Evolutionary conservation across 1,140 invertebrate species (phyloP).

Genomic region (Cyphomyrmex costatus): DNA sequence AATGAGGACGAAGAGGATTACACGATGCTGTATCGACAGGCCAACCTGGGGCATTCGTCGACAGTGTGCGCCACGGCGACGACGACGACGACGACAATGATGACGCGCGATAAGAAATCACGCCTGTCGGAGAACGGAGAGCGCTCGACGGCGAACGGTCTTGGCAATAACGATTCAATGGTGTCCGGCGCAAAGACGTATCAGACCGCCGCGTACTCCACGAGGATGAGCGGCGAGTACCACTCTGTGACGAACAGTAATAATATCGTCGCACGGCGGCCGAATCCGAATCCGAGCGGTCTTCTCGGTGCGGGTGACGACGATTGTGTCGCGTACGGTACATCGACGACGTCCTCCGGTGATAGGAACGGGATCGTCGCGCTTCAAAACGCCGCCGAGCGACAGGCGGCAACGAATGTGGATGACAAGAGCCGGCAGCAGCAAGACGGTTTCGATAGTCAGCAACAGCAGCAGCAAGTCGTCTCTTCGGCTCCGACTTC

Average conservation of each 20-base stretch:
- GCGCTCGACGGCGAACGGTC: conserved; percentile 5
- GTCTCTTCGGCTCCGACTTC: conserved; percentile 50
- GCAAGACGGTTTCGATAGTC: conserved; percentile 71
- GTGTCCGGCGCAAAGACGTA: conserved; percentile 59
- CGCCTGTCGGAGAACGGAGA: conserved; percentile 44
- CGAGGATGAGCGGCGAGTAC: conserved; percentile 48
- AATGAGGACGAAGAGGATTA: conserved; percentile 71
- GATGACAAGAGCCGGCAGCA: conserved; percentile 71
- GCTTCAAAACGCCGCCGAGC: conserved; percentile 60
- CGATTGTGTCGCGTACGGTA: conserved; percentile 65
- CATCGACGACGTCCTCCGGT: conserved; percentile 36
- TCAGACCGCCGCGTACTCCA: conserved; percentile 58
- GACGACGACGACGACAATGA: conserved; percentile 36
- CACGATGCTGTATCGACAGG: conserved; percentile 62
- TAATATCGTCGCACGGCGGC: conserved; percentile 48
- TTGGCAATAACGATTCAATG: conserved; percentile 48
- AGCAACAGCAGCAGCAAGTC: conserved; percentile 62
- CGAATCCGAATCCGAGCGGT: conserved; percentile 50
- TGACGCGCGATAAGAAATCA: conserved; percentile 68
- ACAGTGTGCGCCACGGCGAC: conserved; percentile 49
- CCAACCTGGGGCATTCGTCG: conserved; percentile 58
- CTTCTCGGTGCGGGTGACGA: conserved; percentile 65
- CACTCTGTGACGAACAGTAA: conserved; percentile 5
- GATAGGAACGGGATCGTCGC: conserved; percentile 53
- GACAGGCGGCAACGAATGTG: conserved; percentile 61